Evolutionary conservation across 2,888 invertebrate species (phyloP), one percentile per base, ranked within the genome.

Genomic region (Mellilla xanthometata): DNA sequence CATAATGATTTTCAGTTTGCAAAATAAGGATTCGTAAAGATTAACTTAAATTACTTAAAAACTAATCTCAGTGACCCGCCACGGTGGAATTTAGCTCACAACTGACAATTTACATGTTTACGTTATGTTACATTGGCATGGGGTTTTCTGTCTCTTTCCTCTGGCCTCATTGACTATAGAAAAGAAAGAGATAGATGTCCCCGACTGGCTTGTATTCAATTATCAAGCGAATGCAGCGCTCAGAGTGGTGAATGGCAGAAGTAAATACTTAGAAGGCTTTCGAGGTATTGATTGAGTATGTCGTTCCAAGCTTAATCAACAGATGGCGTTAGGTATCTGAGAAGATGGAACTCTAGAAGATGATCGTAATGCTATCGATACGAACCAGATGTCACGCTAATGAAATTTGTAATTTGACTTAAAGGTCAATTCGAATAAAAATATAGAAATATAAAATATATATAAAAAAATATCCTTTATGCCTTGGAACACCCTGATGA

Each of bases 51-150:
- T 7, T 53, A 30, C 19, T 5, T 30, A 36, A 45, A 39, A 33
- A 45, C 10, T 12, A 33, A n/a, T 32, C 19, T 23, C 39, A 27
- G 52, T 56, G 56, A 58, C 74, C 65, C 71, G 53, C 72, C 78
- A 67, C 76, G 57, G 60, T 72, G 73, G 72, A 76, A 76, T 76
- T 72, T 68, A 66, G 67, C 53, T 63, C 60, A 65, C 72, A 70
- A 83, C 81, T 84, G 76, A 76, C 76, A 65, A 75, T 73, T 50
- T 35, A 69, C 66, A 72, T 81, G 82, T 82, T 83, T 81, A 81
- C 74, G 67, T 74, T 72, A 73, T 60, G 74, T n/a, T n/a, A n/a
- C 74, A 73, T 74, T 79, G 73, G 69, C 69, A 68, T 56, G 47
- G 58, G 39, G 46, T 43, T 46, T 38, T 51, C 49, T 60, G 39